Conservation (phyloP, 2,797 vertebrate species). For the Macropus fuliginosus region DNA sequence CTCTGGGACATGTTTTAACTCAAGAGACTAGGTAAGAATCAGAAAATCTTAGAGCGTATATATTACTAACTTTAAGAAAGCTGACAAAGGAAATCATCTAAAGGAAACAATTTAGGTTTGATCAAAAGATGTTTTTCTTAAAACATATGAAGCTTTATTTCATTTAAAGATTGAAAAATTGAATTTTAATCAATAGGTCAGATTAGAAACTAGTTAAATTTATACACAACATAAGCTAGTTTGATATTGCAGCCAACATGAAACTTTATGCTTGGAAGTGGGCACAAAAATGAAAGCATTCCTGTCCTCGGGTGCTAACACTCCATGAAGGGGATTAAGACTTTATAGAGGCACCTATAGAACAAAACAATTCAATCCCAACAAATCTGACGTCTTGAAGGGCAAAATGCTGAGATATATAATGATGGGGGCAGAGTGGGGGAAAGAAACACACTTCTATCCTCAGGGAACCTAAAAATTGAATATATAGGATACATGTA, state of each 20-base stretch:
- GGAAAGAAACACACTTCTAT: not conserved
- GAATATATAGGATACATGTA: not conserved
- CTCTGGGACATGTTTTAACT: not conserved
- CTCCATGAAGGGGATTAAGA: not conserved
- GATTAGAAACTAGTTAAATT: not conserved
- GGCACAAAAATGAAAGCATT: not conserved
- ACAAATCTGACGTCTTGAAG: not conserved
- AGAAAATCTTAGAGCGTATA: not conserved
- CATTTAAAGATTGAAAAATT: not conserved
- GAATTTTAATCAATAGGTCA: not conserved
- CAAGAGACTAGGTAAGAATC: not conserved
- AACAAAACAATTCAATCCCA: not conserved
- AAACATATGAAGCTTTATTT: not conserved
- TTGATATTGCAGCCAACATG: not conserved
- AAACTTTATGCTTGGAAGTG: not conserved
- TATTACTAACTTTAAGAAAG: not conserved
- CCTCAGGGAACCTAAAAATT: not conserved
- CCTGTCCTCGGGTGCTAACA: not conserved
- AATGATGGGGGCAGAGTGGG: not conserved
- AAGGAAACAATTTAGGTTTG: not conserved
- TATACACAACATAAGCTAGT: not conserved
- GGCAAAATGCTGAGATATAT: not conserved
- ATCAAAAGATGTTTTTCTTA: not conserved
- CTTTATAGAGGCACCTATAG: not conserved
- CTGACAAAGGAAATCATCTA: no score